Base-by-base conservation (phyloP, 2,888 invertebrate species). In the Eristalis arbustorum region DNA sequence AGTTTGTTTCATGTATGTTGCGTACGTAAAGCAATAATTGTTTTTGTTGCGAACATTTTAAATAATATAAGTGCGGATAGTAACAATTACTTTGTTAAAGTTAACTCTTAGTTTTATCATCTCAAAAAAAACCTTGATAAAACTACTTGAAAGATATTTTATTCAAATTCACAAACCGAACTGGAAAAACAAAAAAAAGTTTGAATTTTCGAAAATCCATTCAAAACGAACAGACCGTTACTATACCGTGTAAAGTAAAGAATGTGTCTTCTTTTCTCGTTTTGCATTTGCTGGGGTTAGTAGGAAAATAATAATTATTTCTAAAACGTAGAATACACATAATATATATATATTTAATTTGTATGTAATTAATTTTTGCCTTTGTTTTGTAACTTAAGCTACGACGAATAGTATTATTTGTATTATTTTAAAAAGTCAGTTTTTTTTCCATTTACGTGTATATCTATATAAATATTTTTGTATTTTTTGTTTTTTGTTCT, bases 401-500 rank as follows among this genome's bases (percentile, higher is more conserved):
- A 64, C 57, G 57, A 71, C 18, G 49, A 49, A 62, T 69, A 61
- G 69, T 63, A 67, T 59, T 18, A 31, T 49, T 49, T 18, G 8
- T 49, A 49, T 49, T 49, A 49, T 49, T 49, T 49, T 49, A 49
- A 49, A 59, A 25, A 59, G 23, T 59, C 25, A 59, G 59, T 59
- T 28, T 25, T 23, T 59, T 34, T 10, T 37, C n/a, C 25, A 34
- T 73, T 68, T 68, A 71, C 37, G 31, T 67, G 40, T 79, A 62
- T 25, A 62, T 67, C 37, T 68, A 78, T 56, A 59, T 78, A 72
- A 66, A 66, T 80, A 72, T 49, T 73, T 73, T 25, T 64, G 49
- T 66, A n/a, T n/a, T n/a, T n/a, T n/a, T 62, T 49, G 11, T n/a
- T 25, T 25, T 59, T 56, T 40, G 3, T 31, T 64, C 40, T 68